A percentile compares a stretch with the other conserved stretches of the same genome.
Evolutionary conservation across 2,113 vertebrate species (phyloP).

Genomic region (Smithornis capensis): DNA sequence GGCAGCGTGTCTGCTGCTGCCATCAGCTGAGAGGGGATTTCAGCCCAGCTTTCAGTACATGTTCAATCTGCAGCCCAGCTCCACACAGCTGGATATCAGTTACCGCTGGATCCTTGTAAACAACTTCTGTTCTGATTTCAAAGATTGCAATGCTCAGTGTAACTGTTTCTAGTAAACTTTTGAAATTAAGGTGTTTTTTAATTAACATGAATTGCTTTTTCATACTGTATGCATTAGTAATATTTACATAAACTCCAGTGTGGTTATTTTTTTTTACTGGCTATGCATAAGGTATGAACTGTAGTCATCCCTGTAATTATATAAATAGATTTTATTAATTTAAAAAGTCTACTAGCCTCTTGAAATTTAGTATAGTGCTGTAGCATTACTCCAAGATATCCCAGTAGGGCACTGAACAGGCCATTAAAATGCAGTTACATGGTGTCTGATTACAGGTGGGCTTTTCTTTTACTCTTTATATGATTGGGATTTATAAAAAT

Average conservation of each 20-base stretch:
- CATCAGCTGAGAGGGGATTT: background rate
- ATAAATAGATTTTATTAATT: constrained; percentile 61
- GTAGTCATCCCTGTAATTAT: constrained; percentile 29
- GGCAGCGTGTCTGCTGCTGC: background rate
- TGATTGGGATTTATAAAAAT: constrained; percentile 43
- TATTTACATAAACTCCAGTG: background rate
- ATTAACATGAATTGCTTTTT: constrained; percentile 22
- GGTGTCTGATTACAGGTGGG: constrained; percentile 48
- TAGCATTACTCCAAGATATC: background rate
- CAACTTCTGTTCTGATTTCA: constrained; percentile 4
- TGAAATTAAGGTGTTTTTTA: background rate
- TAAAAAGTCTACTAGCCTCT: background rate
- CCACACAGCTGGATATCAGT: background rate
- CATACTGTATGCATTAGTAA: background rate
- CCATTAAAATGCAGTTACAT: background rate
- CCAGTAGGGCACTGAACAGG: background rate
- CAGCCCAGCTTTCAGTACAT: background rate
- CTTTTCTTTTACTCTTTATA: constrained; percentile 26
- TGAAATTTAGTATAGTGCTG: background rate
- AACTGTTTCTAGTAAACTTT: constrained; percentile 16
- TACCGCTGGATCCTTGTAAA: background rate
- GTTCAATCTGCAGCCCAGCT: background rate
- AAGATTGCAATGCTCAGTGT: background rate
- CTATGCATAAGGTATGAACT: constrained; percentile 15
- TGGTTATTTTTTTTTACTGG: constrained; percentile 8